Base-by-base conservation (phyloP, 2,888 invertebrate species). In the Lasius fuliginosus region DNA sequence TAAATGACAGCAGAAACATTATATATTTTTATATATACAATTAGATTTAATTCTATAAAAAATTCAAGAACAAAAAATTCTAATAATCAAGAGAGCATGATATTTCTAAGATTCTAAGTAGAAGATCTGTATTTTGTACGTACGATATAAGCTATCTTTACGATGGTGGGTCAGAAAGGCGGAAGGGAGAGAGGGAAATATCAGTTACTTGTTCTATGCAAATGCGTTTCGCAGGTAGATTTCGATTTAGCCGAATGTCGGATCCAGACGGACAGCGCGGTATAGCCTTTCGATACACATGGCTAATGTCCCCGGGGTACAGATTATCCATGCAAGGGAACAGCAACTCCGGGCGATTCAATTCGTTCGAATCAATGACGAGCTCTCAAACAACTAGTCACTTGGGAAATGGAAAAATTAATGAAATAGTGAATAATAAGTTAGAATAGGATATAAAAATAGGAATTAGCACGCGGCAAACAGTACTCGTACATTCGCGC, bases 221-320 rank as follows among this genome's bases (percentile, higher is more conserved):
- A 94, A 94, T 94, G 90, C 90, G 90, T 93, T 94, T 94, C 91
- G 88, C 87, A 92, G 94, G 92, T 94, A 36, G 36, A 36, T 36
- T 36, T 94, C 91, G 89, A 92, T 89, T 87, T 85, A 64, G 42
- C 62, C 49, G 56, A 56, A 64, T 27, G 67, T 67, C 79, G 33
- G 46, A 79, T 69, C 58, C 84, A 58, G 73, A 46, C 69, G 82
- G 42, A 67, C 67, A 18, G 18, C 40, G 11, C 58, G 40, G 30
- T 62, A 69, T 23, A 62, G 75, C 62, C 62, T 75, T 67, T 49
- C 73, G 30, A 49, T 56, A 71, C 69, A 82, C 74, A 64, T 58
- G 40, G 62, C 81, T 81, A 75, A 84, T 46, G 33, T 84, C 56
- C 74, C 60, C 77, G 58, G 84, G 84, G 65, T 77, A 75, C 56